Percentiles rank a stretch among this genome's conserved stretches.
phyloP scores from a whole-genome alignment of 2,888 invertebrate genomes.

The Sesamia inferens region DNA sequence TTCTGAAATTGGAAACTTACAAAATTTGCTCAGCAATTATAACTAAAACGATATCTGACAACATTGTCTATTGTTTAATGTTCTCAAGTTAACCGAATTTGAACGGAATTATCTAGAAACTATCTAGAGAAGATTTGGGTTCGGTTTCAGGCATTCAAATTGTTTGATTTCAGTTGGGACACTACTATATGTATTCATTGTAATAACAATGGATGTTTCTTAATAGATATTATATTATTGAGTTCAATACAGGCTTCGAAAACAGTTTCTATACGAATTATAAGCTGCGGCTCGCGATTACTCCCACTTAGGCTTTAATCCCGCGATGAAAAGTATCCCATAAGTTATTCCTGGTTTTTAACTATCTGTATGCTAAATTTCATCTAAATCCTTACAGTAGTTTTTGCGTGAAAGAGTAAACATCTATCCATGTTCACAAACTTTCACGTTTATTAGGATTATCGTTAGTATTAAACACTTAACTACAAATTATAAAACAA shows the following conservation, averaged over 20 bases:
- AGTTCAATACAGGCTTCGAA: neutral
- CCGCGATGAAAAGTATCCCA: too few relatives aligned
- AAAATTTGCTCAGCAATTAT: constrained; percentile 8
- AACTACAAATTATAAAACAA: too few relatives aligned
- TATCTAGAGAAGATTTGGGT: constrained; percentile 24
- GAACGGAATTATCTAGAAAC: constrained; percentile 26
- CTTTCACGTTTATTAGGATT: too few relatives aligned
- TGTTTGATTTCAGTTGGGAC: neutral
- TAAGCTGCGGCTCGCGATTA: too few relatives aligned
- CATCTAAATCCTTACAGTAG: too few relatives aligned
- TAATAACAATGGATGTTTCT: neutral
- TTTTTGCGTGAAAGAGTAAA: too few relatives aligned
- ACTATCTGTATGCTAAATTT: too few relatives aligned
- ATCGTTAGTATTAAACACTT: too few relatives aligned
- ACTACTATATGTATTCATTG: neutral
- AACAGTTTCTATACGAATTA: neutral
- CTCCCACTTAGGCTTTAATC: too few relatives aligned
- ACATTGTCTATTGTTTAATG: constrained; percentile 26
- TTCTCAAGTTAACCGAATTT: constrained; percentile 21
- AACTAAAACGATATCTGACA: constrained; percentile 16
- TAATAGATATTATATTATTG: neutral
- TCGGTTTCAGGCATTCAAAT: constrained; percentile 1
- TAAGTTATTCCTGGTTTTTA: too few relatives aligned
- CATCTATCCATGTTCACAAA: too few relatives aligned
- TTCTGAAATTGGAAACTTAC: neutral